Conservation (phyloP, 2,888 invertebrate species). For the Xestia c-nigrum region DNA sequence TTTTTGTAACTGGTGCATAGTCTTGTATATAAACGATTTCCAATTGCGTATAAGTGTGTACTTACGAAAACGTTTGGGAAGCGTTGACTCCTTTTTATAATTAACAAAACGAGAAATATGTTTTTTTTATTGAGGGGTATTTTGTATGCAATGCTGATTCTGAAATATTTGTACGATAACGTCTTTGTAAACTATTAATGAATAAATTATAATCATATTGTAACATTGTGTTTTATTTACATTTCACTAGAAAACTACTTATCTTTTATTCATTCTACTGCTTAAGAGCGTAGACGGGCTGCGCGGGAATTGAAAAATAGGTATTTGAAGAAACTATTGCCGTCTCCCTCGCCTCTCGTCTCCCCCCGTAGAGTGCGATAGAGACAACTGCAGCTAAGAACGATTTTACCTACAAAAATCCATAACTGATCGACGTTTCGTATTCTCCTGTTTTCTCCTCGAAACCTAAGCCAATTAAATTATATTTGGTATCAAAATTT, state of each 20-base stretch:
- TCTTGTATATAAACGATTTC: conserved; percentile 80
- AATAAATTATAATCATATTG: conserved; percentile 91
- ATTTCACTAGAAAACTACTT: background rate
- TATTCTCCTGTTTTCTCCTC: too few species aligned
- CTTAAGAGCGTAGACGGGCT: too few species aligned
- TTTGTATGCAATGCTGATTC: conserved; percentile 77
- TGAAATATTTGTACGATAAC: conserved; percentile 88
- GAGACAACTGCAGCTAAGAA: too few species aligned
- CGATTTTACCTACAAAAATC: too few species aligned
- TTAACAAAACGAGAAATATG: conserved; percentile 73
- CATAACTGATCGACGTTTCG: too few species aligned
- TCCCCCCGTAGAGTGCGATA: too few species aligned
- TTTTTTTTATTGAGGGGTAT: conserved; percentile 63
- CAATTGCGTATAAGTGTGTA: conserved; percentile 72
- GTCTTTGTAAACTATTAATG: conserved; percentile 90
- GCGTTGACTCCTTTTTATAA: conserved; percentile 71
- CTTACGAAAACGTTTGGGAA: conserved; percentile 69
- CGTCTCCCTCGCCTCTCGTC: too few species aligned
- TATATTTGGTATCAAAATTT: too few species aligned
- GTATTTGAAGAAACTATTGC: too few species aligned
- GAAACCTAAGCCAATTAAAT: too few species aligned
- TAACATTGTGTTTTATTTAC: conserved; percentile 80
- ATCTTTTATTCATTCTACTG: background rate
- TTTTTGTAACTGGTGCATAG: conserved; percentile 80
- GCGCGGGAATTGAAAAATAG: too few species aligned